Evolutionary conservation across 2,113 vertebrate genomes (phyloP), one percentile per base, ranked within the genome.

Genomic region (Nibea coibor): DNA sequence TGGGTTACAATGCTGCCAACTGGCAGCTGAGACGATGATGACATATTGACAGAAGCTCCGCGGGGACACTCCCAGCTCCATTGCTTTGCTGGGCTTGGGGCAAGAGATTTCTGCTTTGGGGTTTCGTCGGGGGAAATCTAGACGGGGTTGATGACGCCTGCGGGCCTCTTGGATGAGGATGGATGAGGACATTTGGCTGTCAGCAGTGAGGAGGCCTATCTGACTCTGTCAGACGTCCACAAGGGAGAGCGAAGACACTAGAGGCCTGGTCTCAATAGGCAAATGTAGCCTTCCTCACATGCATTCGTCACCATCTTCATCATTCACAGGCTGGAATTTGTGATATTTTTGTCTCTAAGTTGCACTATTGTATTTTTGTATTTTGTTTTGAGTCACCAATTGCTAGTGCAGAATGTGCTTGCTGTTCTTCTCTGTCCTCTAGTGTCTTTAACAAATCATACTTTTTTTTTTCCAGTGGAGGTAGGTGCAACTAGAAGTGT

Each of bases 161-260:
- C 39, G 84, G 90, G 85, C 88, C 82, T 78, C 70, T 75, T 51
- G 87, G 88, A 93, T 92, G 89, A 94, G 88, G 88, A 94, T 93
- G 85, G 92, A 95, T 94, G 90, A 91, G 90, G 89, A 93, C 90
- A 93, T 94, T 92, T 90, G 90, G 89, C 87, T 92, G 92, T 91
- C 93, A 94, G 89, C 82, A 78, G 75, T 61, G 63, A 87, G 74
- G 84, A 88, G 83, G 84, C 87, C 89, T 91, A 93, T 93, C 89
- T 91, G 77, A 88, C 84, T 88, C 35, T 87, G 89, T 86, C 91
- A 91, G 87, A 88, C 47, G 80, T 84, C 69, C 73, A 71, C 87
- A 42, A 70, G 82, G 77, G 81, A 90, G 57, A 45, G 77, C 81
- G 71, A 83, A 81, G 81, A 84, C 88, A 77, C 75, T 2, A 61